These are phyloP conservation scores for Busseola fusca DNA, from an alignment of 2,888 invertebrate genomes.

Conservation along the genomic window DNA sequence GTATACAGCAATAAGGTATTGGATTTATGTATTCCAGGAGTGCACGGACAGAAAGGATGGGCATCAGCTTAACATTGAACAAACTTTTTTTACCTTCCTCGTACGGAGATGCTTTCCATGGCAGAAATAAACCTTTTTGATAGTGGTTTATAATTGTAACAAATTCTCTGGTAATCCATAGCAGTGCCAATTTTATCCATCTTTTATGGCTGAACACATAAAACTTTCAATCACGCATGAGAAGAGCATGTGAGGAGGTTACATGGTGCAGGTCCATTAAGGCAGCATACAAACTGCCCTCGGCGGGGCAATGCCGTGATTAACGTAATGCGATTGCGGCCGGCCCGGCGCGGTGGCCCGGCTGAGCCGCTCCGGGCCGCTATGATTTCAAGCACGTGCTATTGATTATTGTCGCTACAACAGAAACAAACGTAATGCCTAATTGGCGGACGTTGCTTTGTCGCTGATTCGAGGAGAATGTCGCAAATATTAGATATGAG, in stretches of 20 bases:
- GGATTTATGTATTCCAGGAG: slow-evolving; percentile 47
- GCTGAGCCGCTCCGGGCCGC: slow-evolving; percentile 60
- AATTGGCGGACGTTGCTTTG: slow-evolving; percentile 52
- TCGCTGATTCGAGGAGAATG: slow-evolving; percentile 17
- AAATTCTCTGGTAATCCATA: slow-evolving; percentile 12
- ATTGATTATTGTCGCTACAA: slow-evolving; percentile 64
- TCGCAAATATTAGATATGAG: slow-evolving; percentile 7
- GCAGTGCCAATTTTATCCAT: slow-evolving; percentile 28
- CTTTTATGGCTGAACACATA: slow-evolving; percentile 33
- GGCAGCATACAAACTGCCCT: slow-evolving; percentile 74
- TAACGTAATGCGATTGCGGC: slow-evolving; percentile 80
- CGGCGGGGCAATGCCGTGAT: slow-evolving; percentile 78
- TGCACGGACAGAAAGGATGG: slow-evolving; percentile 19
- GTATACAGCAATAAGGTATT: slow-evolving; percentile 48
- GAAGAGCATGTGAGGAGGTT: slow-evolving; percentile 48
- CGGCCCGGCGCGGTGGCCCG: slow-evolving; percentile 37
- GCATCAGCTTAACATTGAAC: slow-evolving; percentile 14
- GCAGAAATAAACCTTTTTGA: slow-evolving; percentile 5
- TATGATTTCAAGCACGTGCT: slow-evolving; percentile 69
- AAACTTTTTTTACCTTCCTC: slow-evolving; percentile 16
- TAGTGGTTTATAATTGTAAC: slow-evolving; percentile 18
- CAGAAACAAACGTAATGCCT: slow-evolving; percentile 59
- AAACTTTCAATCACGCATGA: slow-evolving; percentile 57
- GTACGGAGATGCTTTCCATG: slow-evolving; percentile 4
- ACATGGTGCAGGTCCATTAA: slow-evolving; percentile 68